Base-by-base conservation (phyloP, 2,113 vertebrate genomes). In the Pterophyllum scalare region DNA sequence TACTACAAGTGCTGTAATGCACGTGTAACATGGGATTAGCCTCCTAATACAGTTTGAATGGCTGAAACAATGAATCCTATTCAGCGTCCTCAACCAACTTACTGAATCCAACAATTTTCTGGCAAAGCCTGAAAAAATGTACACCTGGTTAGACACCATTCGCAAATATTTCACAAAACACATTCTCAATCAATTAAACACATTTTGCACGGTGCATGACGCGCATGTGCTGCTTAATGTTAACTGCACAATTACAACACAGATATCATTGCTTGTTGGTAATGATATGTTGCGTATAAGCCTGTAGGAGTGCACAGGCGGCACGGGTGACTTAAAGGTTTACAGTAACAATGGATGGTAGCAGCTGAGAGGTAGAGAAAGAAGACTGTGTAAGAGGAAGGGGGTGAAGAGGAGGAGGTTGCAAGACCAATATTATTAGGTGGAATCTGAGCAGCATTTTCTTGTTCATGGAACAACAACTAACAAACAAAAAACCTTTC, bases 1-100 rank as follows among this genome's bases (percentile, higher is more conserved):
- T 57, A n/a, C 65, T 64, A 35, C 19, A 81, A 83, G 83, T 61
- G 83, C 77, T 90, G 77, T 92, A 90, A 89, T 92, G 77, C 49
- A 15, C 14, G 6, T 85, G 88, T 80, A 84, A 87, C 86, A 88
- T 82, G 84, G 83, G 87, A 93, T 92, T 89, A 92, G 82, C 79
- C 81, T 81, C 15, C 76, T 70, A 46, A 67, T 89, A 89, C 64
- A 40, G 64, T 87, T 33, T 85, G 79, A 90, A 89, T 65, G 61
- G 70, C 65, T 70, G 33, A n/a, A 76, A 87, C 52, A 76, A 75
- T 52, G 6, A 70, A 70, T 70, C 17, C 65, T 19, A 19, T 70
- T 70, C 65, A 52, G 65, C 10, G 2, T 70, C 43, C 24, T 20
- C 43, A 46, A 49, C 15, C 43, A 70, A 70, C 43, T 52, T 46